These are phyloP conservation scores for Meiosimyza platycephala DNA, from an alignment of 2,888 invertebrate species.

Conservation along the genomic window DNA sequence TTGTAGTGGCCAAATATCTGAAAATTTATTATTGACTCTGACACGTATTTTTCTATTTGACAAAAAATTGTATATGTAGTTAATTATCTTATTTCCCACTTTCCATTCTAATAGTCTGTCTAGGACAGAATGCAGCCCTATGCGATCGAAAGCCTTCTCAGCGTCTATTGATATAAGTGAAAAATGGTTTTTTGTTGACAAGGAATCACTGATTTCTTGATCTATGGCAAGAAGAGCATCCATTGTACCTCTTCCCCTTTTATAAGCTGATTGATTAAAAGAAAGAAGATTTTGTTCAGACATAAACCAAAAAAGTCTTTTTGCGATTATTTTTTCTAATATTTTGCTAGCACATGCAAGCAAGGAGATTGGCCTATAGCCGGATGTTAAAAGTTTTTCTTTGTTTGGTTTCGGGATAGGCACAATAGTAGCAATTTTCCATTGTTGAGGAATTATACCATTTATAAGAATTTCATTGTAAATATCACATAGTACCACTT, in stretches of 20 bases:
- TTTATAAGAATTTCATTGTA: background rate
- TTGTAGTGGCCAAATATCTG: background rate
- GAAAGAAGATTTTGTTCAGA: background rate
- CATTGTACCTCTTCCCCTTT: no score
- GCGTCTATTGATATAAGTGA: background rate
- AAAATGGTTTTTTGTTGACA: no score
- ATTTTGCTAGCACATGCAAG: no score
- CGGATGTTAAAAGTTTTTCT: no score
- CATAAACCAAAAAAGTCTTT: background rate
- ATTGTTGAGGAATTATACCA: no score
- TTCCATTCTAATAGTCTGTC: background rate
- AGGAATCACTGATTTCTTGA: no score
- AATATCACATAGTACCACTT: background rate
- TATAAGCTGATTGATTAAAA: no score
- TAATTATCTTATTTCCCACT: background rate
- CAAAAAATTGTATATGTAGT: background rate
- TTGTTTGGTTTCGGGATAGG: no score
- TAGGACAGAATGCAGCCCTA: background rate
- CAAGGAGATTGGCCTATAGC: no score
- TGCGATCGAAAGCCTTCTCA: background rate
- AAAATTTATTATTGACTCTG: background rate
- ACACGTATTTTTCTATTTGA: background rate
- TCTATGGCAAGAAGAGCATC: no score
- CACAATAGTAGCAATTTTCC: no score
- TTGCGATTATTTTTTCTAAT: background rate